Conservation (phyloP, 2,888 invertebrate genomes). For the Torymus auratus region DNA sequence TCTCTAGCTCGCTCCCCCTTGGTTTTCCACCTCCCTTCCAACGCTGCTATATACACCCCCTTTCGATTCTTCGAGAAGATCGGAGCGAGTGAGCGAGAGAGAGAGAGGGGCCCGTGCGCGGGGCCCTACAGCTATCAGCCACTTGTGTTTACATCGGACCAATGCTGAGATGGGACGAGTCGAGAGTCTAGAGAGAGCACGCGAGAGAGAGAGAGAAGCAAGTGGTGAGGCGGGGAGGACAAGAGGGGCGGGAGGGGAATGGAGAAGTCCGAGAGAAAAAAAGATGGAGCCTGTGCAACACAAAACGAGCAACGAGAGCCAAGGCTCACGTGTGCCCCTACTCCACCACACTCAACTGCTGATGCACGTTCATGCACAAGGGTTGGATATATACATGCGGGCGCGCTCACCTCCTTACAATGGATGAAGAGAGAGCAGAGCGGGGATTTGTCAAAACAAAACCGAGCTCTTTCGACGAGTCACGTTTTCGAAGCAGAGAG, state of each 20-base stretch:
- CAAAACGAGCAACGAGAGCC: conserved; percentile 66
- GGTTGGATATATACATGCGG: background rate
- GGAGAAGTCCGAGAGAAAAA: conserved; percentile 17
- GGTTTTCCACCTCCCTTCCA: conserved; percentile 31
- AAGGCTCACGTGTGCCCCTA: conserved; percentile 56
- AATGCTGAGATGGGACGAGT: too few species aligned
- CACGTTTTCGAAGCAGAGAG: conserved; percentile 65
- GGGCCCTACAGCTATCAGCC: conserved; percentile 72
- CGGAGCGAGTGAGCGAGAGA: background rate
- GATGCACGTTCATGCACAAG: background rate
- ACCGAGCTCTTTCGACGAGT: conserved; percentile 70
- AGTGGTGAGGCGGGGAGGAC: background rate
- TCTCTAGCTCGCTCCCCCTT: background rate
- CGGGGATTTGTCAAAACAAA: conserved; percentile 74
- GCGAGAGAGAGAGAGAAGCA: background rate
- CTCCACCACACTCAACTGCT: conserved; percentile 37
- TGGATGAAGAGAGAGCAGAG: conserved; percentile 3
- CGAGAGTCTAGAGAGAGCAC: too few species aligned
- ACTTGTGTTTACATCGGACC: conserved; percentile 66
- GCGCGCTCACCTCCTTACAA: background rate
- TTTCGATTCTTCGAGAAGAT: conserved; percentile 12
- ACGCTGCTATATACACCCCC: conserved; percentile 1
- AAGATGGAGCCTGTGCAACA: background rate
- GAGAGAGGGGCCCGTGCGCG: too few species aligned
- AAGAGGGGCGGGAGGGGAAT: background rate